These are phyloP conservation scores for Deilephila elpenor DNA, from an alignment of 2,888 invertebrate species.

Conservation along the genomic window DNA sequence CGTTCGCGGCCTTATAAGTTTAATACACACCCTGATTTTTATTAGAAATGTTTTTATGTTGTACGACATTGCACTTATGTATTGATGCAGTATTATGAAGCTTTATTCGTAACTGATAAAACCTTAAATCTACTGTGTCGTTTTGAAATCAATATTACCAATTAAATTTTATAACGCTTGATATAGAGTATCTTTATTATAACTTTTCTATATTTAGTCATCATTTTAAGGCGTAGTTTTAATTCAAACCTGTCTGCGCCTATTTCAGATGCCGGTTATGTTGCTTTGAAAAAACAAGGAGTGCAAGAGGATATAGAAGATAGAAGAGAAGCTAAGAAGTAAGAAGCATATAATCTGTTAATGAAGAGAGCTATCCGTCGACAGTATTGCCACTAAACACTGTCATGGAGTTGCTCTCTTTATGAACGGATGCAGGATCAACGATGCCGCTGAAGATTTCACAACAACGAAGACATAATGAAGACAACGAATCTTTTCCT, in stretches of 20 bases:
- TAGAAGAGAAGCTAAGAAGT: slow-evolving; percentile 44
- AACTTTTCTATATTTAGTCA: too few relatives aligned
- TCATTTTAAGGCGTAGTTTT: too few relatives aligned
- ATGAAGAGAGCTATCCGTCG: slow-evolving; percentile 99
- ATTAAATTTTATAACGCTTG: too few relatives aligned
- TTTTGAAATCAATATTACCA: too few relatives aligned
- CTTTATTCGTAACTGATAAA: too few relatives aligned
- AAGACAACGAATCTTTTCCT: too few relatives aligned
- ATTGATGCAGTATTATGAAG: too few relatives aligned
- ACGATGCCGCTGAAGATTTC: slow-evolving; percentile 46
- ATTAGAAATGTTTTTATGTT: not conserved
- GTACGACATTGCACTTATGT: too few relatives aligned
- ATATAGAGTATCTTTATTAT: too few relatives aligned
- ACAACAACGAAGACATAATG: not conserved
- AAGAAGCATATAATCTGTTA: slow-evolving; percentile 85
- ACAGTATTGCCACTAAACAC: slow-evolving; percentile 98
- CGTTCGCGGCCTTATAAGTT: not conserved
- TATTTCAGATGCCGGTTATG: not conserved
- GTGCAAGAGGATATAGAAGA: slow-evolving; percentile 35
- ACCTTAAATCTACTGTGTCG: too few relatives aligned
- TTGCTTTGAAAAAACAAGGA: slow-evolving; percentile 23
- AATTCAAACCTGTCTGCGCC: too few relatives aligned
- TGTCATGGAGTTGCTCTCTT: slow-evolving; percentile 99
- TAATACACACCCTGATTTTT: not conserved
- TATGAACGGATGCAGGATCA: slow-evolving; percentile 93